Base-by-base conservation (phyloP, 2,888 invertebrate genomes). In the Plusia festucae region DNA sequence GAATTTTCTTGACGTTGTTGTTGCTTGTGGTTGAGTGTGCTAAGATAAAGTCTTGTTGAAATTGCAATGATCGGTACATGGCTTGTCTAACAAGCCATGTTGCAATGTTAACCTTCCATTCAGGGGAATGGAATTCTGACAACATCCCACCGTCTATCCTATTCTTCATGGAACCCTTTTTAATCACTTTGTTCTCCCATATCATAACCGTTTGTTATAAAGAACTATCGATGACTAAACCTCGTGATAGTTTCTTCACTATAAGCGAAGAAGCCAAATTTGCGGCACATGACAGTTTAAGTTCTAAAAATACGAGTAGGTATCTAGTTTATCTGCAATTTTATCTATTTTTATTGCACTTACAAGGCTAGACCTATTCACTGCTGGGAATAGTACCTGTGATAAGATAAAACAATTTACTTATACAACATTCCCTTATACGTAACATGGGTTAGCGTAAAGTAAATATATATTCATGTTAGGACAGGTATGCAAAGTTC, bases 391-490 rank as follows among this genome's bases (percentile, higher is more conserved):
- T 4, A 46, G 32, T 22, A 5, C 46, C 11, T 20, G 15, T 20
- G 1, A 52, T 34, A 60, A 52, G 16, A 67, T 52, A 58, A 52
- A 51, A 40, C 44, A 30, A 46, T 46, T 22, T 40, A 27, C 18
- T 34, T 22, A 55, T 34, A 6, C 58, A 18, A 8, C 13, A 27
- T 55, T 20, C 67, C 20, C 8, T 24, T 30, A 53, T 44, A 71
- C 65, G 65, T 73, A 60, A 53, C 54, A 53, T 40, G 24, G 20
- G 56, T 16, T 75, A 70, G 53, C 67, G 72, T 67, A 68, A 27
- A 13, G 51, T 54, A 75, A 78, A 75, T 70, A 81, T 75, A 58
- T 70, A 54, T 53, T 65, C 40, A 27, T 60, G 49, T 22, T 58
- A 22, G 18, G 34, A 57, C 68, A 30, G n/a, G 68, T 78, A 72